Percentiles rank a stretch among this genome's conserved stretches.
Evolutionary conservation across 30 jellyfish, hydroid and myxozoan species (phyloP).

Genomic region (Aurelia sp.): DNA sequence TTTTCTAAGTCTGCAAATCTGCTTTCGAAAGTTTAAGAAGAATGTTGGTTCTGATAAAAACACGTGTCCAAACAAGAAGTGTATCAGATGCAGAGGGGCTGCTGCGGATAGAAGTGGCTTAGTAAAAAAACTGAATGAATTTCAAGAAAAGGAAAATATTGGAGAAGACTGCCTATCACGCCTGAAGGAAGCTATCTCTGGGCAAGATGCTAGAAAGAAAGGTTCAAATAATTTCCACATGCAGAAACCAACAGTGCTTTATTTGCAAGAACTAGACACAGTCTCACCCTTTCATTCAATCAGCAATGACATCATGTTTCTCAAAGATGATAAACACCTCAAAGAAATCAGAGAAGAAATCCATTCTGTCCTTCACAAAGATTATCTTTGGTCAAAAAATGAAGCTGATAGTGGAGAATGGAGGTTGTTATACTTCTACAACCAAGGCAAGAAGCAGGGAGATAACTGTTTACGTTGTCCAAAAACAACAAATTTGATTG

Average conservation of each 20-base stretch:
- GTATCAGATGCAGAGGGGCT: constrained; percentile 54
- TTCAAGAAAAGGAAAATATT: neutral
- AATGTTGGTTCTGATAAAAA: neutral
- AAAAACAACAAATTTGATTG: constrained; percentile 34
- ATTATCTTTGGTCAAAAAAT: constrained; percentile 56
- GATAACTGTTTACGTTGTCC: constrained; percentile 61
- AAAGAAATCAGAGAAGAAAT: constrained; percentile 24
- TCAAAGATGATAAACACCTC: neutral
- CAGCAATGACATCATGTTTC: neutral
- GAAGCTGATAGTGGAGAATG: constrained; percentile 44
- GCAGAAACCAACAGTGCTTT: constrained; percentile 54
- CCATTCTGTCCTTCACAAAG: neutral
- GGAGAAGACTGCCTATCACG: constrained; percentile 11
- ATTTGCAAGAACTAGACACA: constrained; percentile 24
- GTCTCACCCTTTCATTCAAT: constrained; percentile 24
- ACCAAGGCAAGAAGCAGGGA: constrained; percentile 47
- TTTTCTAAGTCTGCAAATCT: constrained; percentile 48
- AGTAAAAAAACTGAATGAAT: neutral
- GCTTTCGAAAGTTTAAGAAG: constrained; percentile 41
- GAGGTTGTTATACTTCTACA: constrained; percentile 56
- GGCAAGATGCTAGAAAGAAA: neutral
- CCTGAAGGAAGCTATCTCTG: constrained; percentile 8
- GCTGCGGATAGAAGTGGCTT: neutral
- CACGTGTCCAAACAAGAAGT: constrained; percentile 44
- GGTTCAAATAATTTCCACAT: no score